Conservation (phyloP, 2,113 vertebrate species). For the Chitala chitala region DNA sequence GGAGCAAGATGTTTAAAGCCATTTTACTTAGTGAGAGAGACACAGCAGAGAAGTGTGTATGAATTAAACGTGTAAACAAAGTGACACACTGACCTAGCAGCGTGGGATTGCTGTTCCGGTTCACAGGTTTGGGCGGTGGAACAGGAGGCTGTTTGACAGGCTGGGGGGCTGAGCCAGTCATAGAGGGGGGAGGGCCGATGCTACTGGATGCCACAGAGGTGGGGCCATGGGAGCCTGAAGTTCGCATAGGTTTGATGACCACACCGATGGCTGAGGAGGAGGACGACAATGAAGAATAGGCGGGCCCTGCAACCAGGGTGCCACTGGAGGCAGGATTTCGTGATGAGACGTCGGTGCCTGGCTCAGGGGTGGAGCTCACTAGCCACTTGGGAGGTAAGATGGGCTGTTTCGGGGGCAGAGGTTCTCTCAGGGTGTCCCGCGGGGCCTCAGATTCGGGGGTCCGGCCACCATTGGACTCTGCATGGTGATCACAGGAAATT, state of each 20-base stretch:
- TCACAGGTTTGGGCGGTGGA: constrained; percentile 88
- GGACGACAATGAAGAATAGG: constrained; percentile 51
- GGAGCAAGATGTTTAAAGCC: too few species aligned
- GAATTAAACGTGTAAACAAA: background rate
- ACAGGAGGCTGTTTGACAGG: constrained; percentile 80
- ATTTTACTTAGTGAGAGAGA: background rate
- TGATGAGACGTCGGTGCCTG: constrained; percentile 52
- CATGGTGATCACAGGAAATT: too few species aligned
- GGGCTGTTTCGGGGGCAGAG: constrained; percentile 69
- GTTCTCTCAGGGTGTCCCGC: constrained; percentile 67
- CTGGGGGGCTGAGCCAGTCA: constrained; percentile 39
- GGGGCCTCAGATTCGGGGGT: constrained; percentile 62
- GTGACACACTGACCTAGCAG: constrained; percentile 74
- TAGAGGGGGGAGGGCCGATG: constrained; percentile 45
- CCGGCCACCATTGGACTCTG: constrained; percentile 72
- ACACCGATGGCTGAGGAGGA: constrained; percentile 28
- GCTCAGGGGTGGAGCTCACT: constrained; percentile 67
- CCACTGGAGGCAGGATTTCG: constrained; percentile 50
- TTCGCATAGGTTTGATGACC: constrained; percentile 62
- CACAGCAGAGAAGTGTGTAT: background rate
- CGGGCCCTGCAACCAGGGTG: constrained; percentile 34
- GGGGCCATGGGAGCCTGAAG: constrained; percentile 59
- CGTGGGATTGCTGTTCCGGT: constrained; percentile 76
- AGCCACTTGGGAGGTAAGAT: constrained; percentile 83
- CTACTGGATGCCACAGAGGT: constrained; percentile 36